phyloP scores from a whole-genome alignment of 2,888 invertebrate species.

The Syrphus vitripennis region DNA sequence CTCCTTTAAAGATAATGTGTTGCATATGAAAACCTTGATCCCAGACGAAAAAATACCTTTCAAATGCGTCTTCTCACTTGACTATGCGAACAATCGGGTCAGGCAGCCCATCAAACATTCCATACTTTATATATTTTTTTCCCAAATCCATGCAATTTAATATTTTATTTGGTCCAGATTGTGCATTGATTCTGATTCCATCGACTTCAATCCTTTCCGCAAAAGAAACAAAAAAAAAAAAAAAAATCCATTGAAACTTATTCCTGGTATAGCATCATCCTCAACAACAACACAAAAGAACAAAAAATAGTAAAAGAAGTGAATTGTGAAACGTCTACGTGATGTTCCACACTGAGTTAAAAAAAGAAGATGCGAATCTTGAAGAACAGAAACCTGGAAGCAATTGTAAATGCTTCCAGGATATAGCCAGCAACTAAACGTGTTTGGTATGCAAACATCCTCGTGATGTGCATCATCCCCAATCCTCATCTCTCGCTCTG shows the following conservation, averaged over 20 bases:
- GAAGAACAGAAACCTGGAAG: constrained; percentile 37
- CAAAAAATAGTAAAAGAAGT: neutral
- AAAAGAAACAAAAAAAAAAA: too few relatives aligned
- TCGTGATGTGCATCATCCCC: constrained; percentile 53
- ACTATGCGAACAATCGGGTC: neutral
- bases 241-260: constrained; percentile 36
- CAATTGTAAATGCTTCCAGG: constrained; percentile 49
- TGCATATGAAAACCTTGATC: neutral
- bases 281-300: neutral
- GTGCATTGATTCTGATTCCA: constrained; percentile 70
- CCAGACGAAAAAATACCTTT: neutral
- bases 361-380: constrained; percentile 29
- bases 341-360: constrained; percentile 35
- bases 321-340: constrained; percentile 63
- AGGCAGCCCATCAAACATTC: constrained; percentile 37
- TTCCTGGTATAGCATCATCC: too few relatives aligned
- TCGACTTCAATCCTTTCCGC: constrained; percentile 60
- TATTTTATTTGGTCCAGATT: constrained; percentile 68
- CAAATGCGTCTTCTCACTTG: neutral
- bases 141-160: constrained; percentile 65
- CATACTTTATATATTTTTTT: neutral
- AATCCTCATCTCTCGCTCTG: neutral
- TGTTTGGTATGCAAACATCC: constrained; percentile 71
- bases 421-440: constrained; percentile 50
- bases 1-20: neutral